Base-by-base conservation (phyloP, 2,888 invertebrate genomes). In the Chorisops tibialis region DNA sequence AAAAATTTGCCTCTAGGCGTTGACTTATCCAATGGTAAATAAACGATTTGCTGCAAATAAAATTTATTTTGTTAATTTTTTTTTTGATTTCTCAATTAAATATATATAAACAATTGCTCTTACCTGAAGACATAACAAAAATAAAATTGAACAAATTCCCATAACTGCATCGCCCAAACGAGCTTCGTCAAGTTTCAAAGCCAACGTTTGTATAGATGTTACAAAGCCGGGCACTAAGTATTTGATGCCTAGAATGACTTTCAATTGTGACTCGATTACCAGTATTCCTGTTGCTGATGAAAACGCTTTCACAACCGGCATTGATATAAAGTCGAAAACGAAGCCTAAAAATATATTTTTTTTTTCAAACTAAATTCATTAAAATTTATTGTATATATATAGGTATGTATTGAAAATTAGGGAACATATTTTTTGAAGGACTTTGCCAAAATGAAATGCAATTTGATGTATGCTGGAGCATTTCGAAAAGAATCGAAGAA, bases 231-330 rank as follows among this genome's bases (percentile, higher is more conserved):
- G 83, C 2, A 87, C 87, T 60, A 84, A 79, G 73, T 88, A 87
- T 70, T 82, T 83, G 30, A 91, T 81, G 18, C 91, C 91, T 35
- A 91, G 78, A 61, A 91, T 78, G 9, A 87, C 87, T 79, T 89
- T 90, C 12, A 91, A 69, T 77, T 93, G 93, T 3, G 90, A 85
- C 58, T 83, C 83, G 54, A 88, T 85, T 66, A 93, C 91, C 67
- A 91, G 87, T 14, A 92, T 78, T 2, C 93, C 89, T 21, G 91
- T 90, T 7, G 91, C 92, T 9, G 91, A 88, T 49, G 92, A 91
- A 77, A 93, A 93, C n/a, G 91, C 92, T 67, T 87, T 88, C 41
- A 89, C 89, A 56, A 93, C 90, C 2, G 92, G 87, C 66, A 88
- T 84, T 3, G 93, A 92, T 64, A 93, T 93, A 73, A 93, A 87